Evolutionary conservation across 2,797 vertebrate genomes (phyloP).

Genomic region (Sardinella longiceps): DNA sequence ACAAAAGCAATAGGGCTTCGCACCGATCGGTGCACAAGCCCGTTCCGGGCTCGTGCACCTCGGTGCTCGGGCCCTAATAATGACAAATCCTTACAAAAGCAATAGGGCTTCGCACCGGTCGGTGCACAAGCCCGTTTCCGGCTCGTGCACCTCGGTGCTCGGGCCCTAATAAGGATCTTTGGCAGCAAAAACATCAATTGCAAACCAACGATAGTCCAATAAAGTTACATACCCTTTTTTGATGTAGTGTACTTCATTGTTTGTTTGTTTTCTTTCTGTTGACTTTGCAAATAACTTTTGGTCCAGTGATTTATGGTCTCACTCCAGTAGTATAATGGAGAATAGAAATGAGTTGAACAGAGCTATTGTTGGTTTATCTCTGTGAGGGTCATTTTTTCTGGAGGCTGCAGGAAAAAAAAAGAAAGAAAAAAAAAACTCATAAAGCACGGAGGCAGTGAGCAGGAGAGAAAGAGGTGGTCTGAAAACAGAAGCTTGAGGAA

Average conservation of each 20-base stretch:
- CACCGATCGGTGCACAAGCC: too few species aligned
- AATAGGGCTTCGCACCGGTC: too few species aligned
- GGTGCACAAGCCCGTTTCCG: too few species aligned
- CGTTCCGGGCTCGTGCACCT: too few species aligned
- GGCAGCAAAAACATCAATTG: neutral
- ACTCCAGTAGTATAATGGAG: constrained; percentile 57
- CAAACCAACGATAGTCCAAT: neutral
- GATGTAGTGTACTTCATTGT: neutral
- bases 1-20: too few species aligned
- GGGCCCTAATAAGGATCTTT: too few species aligned
- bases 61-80: too few species aligned
- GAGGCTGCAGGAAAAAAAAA: constrained; percentile 33
- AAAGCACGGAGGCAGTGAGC: constrained; percentile 10
- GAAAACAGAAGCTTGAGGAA: neutral
- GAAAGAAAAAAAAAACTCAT: constrained; percentile 55
- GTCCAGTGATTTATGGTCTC: neutral
- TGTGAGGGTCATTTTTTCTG: constrained; percentile 51
- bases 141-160: too few species aligned
- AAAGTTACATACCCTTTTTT: neutral
- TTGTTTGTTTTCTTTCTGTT: neutral
- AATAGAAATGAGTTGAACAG: constrained; percentile 54
- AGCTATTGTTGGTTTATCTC: constrained; percentile 52
- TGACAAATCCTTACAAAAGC: too few species aligned
- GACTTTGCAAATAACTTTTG: neutral
- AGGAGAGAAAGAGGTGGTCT: neutral